Percentiles rank a stretch among this genome's conserved stretches.
Conservation (phyloP, 2,888 invertebrate genomes). For the Fissipunctia ypsillon region DNA sequence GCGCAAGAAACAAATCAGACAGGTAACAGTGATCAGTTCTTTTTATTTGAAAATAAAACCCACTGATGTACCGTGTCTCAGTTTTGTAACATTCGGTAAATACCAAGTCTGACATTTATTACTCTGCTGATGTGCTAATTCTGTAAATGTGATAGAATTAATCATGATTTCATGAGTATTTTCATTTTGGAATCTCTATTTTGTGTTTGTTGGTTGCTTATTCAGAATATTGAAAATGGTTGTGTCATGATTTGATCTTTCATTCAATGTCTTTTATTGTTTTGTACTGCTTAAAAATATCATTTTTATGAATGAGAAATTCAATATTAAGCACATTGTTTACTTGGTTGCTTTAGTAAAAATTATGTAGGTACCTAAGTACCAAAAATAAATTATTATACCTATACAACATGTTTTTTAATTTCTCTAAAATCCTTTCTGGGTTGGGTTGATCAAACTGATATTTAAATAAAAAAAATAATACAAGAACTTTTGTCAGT, state of each 20-base stretch:
- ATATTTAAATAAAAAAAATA: neutral
- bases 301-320: neutral
- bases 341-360: neutral
- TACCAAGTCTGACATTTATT: constrained; percentile 45
- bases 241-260: neutral
- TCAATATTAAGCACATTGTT: neutral
- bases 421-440: neutral
- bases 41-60: constrained; percentile 55
- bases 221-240: neutral
- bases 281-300: neutral
- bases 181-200: neutral
- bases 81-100: constrained; percentile 34
- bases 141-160: constrained; percentile 7
- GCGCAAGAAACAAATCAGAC: constrained; percentile 46
- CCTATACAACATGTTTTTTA: neutral
- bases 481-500: neutral
- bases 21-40: constrained; percentile 33
- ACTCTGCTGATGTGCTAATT: constrained; percentile 33
- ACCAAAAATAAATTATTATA: neutral
- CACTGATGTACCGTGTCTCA: constrained; percentile 16
- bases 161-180: constrained; percentile 20
- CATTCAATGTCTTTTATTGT: neutral
- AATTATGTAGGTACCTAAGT: neutral
- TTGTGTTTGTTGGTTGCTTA: neutral
- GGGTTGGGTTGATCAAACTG: neutral